Evolutionary conservation across 2,888 invertebrate species (phyloP).

Genomic region (Lutraria lutraria): DNA sequence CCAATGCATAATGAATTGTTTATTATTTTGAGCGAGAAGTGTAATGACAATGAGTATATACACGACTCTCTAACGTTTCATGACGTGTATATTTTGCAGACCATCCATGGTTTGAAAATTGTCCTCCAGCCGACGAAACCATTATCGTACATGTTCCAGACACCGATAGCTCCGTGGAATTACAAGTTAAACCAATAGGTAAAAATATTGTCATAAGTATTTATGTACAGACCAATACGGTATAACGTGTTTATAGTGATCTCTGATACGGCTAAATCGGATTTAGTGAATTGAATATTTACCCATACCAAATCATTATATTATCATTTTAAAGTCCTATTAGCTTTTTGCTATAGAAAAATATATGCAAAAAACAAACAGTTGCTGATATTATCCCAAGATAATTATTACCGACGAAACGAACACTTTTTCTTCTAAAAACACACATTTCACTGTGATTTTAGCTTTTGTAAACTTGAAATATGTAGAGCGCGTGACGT

Average conservation of each 20-base stretch:
- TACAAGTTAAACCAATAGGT: slow-evolving; percentile 65
- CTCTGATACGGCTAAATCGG: too few species aligned
- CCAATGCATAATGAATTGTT: neutral
- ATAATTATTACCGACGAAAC: too few species aligned
- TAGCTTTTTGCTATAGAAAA: too few species aligned
- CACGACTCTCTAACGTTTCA: neutral
- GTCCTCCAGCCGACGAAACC: slow-evolving; percentile 76
- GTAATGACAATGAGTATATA: neutral
- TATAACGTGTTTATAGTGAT: neutral
- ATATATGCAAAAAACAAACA: too few species aligned
- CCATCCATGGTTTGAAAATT: slow-evolving; percentile 77
- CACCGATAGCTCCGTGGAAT: slow-evolving; percentile 64
- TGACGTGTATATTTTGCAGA: slow-evolving; percentile 53
- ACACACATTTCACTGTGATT: too few species aligned
- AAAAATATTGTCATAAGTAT: neutral
- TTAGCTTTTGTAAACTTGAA: too few species aligned
- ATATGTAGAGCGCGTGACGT: too few species aligned
- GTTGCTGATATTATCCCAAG: too few species aligned
- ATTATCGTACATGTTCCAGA: slow-evolving; percentile 72
- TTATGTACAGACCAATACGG: neutral
- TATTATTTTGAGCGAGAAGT: neutral
- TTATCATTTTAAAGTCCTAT: too few species aligned
- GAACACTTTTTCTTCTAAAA: too few species aligned
- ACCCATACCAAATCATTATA: too few species aligned
- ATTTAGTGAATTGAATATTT: too few species aligned